These are phyloP conservation scores for Platorchestia sp. DNA, from an alignment of 1,140 invertebrate genomes.

Conservation along the genomic window DNA sequence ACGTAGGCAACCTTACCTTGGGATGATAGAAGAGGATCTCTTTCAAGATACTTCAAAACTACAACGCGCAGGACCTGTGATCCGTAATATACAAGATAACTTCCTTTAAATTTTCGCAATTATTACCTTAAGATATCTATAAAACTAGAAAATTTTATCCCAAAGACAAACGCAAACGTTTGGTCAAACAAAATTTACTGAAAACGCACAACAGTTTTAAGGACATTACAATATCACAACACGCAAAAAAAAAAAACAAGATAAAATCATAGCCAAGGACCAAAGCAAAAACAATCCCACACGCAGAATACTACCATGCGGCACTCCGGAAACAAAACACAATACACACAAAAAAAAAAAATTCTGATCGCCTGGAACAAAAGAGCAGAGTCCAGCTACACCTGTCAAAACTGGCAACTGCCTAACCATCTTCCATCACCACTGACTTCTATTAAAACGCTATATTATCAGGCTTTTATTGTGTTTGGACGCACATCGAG, in stretches of 20 bases:
- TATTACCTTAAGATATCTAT: background rate
- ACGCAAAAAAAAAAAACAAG: background rate
- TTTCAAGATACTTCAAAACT: background rate
- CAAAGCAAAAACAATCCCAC: background rate
- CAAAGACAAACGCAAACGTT: background rate
- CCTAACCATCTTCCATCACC: too few relatives aligned
- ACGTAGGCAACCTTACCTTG: background rate
- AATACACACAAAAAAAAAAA: background rate
- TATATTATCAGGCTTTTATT: too few relatives aligned
- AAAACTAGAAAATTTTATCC: background rate
- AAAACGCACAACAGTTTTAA: background rate
- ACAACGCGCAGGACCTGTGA: background rate
- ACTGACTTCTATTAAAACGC: too few relatives aligned
- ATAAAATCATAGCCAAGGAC: background rate
- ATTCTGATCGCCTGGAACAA: too few relatives aligned
- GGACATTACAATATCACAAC: background rate
- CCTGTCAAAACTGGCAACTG: too few relatives aligned
- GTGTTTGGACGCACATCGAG: too few relatives aligned
- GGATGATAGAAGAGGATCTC: constrained; percentile 44
- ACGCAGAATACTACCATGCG: background rate
- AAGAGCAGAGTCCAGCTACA: too few relatives aligned
- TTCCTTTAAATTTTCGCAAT: background rate
- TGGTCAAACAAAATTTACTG: background rate
- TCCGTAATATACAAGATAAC: background rate
- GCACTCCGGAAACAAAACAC: background rate